A percentile compares a stretch with the other conserved stretches of the same genome.
These are phyloP conservation scores for Euglossa dilemma DNA, from an alignment of 1,140 invertebrate genomes.

Conservation along the genomic window DNA sequence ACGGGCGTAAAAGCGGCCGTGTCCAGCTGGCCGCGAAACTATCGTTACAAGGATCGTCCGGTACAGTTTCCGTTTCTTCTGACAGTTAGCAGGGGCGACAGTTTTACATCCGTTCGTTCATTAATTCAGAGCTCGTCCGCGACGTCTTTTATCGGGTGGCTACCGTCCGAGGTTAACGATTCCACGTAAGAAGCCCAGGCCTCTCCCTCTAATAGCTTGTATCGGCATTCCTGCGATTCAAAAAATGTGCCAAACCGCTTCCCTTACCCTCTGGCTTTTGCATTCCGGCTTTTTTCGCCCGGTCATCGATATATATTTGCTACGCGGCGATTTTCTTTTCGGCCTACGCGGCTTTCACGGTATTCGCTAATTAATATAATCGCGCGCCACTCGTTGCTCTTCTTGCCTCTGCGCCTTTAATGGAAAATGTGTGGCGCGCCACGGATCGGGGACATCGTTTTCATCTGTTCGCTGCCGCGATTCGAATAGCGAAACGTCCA, in stretches of 20 bases:
- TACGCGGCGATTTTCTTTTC: constrained; percentile 49
- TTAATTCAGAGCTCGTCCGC: constrained; percentile 67
- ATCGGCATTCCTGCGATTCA: constrained; percentile 63
- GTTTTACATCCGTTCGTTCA: constrained; percentile 61
- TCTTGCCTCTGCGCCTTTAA: constrained; percentile 31
- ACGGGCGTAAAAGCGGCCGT: neutral
- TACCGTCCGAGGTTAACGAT: constrained; percentile 59
- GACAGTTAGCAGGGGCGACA: constrained; percentile 47
- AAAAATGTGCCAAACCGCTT: constrained; percentile 69
- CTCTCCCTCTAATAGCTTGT: constrained; percentile 62
- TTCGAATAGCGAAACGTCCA: neutral
- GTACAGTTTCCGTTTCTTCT: constrained; percentile 45
- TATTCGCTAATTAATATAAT: constrained; percentile 57
- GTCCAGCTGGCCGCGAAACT: constrained; percentile 22
- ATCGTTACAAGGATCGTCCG: constrained; percentile 6
- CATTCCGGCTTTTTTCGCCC: constrained; percentile 55
- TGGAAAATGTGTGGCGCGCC: constrained; percentile 29
- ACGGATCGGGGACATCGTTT: neutral
- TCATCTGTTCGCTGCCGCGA: neutral
- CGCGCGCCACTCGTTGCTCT: constrained; percentile 34
- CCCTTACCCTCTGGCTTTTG: constrained; percentile 32
- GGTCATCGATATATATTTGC: constrained; percentile 46
- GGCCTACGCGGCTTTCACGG: constrained; percentile 34
- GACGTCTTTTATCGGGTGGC: constrained; percentile 58
- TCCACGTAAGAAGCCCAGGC: constrained; percentile 58